Evolutionary conservation across 2,888 invertebrate species (phyloP).

Genomic region (Sialis fuliginosa): DNA sequence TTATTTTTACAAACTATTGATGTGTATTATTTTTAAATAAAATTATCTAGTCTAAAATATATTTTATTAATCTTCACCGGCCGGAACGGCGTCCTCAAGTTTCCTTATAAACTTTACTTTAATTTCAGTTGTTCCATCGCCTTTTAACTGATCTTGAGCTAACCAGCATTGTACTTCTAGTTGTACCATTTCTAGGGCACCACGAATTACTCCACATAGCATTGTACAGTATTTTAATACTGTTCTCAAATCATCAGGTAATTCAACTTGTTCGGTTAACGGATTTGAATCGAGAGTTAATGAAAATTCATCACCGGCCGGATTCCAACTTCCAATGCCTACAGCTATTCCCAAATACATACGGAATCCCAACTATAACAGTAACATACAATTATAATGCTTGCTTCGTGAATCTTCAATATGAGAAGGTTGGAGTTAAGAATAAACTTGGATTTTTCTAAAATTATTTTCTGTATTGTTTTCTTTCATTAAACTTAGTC

Average conservation of each 20-base stretch:
- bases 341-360: constrained; percentile 86
- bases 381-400: too few species aligned
- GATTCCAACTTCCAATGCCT: constrained; percentile 85
- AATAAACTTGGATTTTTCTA: too few species aligned
- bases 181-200: constrained; percentile 97
- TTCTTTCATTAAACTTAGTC: too few species aligned
- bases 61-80: constrained; percentile 77
- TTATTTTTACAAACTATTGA: not conserved
- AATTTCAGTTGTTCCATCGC: constrained; percentile 85
- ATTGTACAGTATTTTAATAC: constrained; percentile 83
- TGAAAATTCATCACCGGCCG: constrained; percentile 91
- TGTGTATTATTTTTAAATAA: not conserved
- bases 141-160: constrained; percentile 87
- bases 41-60: constrained; percentile 2
- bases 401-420: too few species aligned
- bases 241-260: constrained; percentile 67
- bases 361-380: constrained; percentile 39
- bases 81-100: constrained; percentile 94
- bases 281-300: constrained; percentile 90
- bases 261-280: constrained; percentile 90
- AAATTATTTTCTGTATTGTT: too few species aligned
- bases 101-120: constrained; percentile 86
- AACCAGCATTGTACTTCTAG: constrained; percentile 91
- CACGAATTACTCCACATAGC: constrained; percentile 78
- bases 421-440: too few species aligned